These are phyloP conservation scores for Metopia argyrocephala DNA, from an alignment of 2,888 invertebrate genomes.

Conservation along the genomic window DNA sequence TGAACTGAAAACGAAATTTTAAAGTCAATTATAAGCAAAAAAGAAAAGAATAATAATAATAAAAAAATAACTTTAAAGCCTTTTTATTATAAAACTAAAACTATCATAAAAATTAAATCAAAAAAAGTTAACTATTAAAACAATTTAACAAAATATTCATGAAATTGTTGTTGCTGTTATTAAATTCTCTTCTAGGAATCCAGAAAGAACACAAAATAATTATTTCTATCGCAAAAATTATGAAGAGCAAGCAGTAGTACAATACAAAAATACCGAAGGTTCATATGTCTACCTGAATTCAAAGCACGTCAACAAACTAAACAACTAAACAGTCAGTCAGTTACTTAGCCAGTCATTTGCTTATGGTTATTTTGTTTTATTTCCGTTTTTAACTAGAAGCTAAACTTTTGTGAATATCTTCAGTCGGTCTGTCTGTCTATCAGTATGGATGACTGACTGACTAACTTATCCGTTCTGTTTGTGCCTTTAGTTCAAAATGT, in stretches of 20 bases:
- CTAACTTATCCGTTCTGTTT: background rate
- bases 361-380: constrained; percentile 31
- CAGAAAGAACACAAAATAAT: background rate
- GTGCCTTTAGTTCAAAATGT: constrained; percentile 12
- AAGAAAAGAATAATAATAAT: background rate
- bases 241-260: background rate
- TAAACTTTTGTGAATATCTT: background rate
- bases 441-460: background rate
- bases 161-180: background rate
- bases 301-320: constrained; percentile 26
- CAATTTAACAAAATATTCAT: background rate
- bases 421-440: background rate
- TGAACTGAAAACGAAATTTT: background rate
- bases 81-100: background rate
- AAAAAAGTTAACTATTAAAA: background rate
- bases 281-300: constrained; percentile 23
- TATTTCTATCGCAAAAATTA: constrained; percentile 1
- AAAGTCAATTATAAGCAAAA: background rate
- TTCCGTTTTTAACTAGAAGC: constrained; percentile 46
- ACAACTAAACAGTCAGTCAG: background rate
- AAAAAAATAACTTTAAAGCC: background rate
- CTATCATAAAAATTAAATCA: constrained; percentile 14
- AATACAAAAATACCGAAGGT: background rate
- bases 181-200: constrained; percentile 25
- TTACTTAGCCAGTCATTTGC: no score